phyloP scores from a whole-genome alignment of 2,797 vertebrate genomes.

The Phoebastria nigripes region DNA sequence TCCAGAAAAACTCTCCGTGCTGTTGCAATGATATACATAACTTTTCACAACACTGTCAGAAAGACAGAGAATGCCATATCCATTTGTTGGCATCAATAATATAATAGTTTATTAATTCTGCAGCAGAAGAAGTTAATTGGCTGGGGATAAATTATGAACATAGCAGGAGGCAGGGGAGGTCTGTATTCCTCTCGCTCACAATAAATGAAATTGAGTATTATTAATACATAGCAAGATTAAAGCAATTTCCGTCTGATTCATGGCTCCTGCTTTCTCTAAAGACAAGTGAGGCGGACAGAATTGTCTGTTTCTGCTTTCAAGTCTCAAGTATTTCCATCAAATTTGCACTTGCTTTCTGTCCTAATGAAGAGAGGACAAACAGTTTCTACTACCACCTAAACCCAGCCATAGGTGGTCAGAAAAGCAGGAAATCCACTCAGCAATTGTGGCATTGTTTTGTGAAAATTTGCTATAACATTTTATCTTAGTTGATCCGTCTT shows the following conservation, averaged over 20 bases:
- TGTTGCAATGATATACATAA: not conserved
- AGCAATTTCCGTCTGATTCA: not conserved
- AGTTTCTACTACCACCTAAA: not conserved
- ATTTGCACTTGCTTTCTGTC: not conserved
- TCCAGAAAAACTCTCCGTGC: not conserved
- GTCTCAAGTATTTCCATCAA: not conserved
- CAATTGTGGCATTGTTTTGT: not conserved
- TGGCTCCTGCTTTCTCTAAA: not conserved
- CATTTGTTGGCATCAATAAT: conserved; percentile 9
- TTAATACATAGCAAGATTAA: not conserved
- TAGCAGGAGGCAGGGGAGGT: not conserved
- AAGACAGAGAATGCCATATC: not conserved
- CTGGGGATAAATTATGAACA: conserved; percentile 21
- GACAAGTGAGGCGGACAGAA: not conserved
- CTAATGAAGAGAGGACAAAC: not conserved
- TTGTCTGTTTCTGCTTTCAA: not conserved
- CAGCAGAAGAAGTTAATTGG: conserved; percentile 30
- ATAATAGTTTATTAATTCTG: conserved; percentile 20
- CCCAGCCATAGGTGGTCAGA: not conserved
- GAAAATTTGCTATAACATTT: not conserved
- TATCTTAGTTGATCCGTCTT: not conserved
- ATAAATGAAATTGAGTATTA: conserved; percentile 11
- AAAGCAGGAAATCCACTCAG: not conserved
- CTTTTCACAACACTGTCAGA: not conserved
- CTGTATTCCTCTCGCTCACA: not conserved